These are phyloP conservation scores for Brenthis daphne DNA, from an alignment of 2,888 invertebrate genomes.

Conservation along the genomic window DNA sequence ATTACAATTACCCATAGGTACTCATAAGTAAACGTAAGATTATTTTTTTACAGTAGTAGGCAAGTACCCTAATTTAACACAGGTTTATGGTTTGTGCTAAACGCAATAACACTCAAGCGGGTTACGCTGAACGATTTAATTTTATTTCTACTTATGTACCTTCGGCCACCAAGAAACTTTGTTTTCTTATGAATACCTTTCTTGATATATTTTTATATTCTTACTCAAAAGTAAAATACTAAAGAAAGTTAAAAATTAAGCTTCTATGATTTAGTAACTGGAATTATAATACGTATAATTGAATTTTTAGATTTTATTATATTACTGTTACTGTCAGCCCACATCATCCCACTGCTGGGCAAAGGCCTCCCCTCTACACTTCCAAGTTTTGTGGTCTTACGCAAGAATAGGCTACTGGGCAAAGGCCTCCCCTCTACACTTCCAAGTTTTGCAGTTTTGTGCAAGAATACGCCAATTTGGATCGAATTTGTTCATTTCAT, in stretches of 20 bases:
- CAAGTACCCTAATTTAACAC: slow-evolving; percentile 11
- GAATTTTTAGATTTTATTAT: too few species aligned
- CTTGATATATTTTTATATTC: background rate
- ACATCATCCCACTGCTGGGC: too few species aligned
- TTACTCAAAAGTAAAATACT: background rate
- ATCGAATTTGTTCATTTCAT: too few species aligned
- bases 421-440: too few species aligned
- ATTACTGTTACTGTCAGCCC: too few species aligned
- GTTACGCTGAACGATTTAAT: slow-evolving; percentile 35
- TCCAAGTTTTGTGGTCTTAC: too few species aligned
- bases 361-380: too few species aligned
- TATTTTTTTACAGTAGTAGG: slow-evolving; percentile 23
- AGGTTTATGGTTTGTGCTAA: slow-evolving; percentile 41
- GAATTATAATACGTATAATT: too few species aligned
- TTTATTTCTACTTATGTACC: slow-evolving; percentile 38
- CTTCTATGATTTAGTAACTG: too few species aligned
- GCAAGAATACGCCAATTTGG: too few species aligned
- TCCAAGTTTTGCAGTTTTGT: too few species aligned
- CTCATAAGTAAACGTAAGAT: background rate
- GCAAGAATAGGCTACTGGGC: too few species aligned
- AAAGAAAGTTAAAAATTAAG: background rate
- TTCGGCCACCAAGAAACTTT: slow-evolving; percentile 17
- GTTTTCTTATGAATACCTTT: background rate
- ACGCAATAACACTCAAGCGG: slow-evolving; percentile 39
- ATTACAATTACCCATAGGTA: background rate